Evolutionary conservation across 2,888 invertebrate species (phyloP), one percentile per base, ranked within the genome.

Genomic region (Lithophane leautieri): DNA sequence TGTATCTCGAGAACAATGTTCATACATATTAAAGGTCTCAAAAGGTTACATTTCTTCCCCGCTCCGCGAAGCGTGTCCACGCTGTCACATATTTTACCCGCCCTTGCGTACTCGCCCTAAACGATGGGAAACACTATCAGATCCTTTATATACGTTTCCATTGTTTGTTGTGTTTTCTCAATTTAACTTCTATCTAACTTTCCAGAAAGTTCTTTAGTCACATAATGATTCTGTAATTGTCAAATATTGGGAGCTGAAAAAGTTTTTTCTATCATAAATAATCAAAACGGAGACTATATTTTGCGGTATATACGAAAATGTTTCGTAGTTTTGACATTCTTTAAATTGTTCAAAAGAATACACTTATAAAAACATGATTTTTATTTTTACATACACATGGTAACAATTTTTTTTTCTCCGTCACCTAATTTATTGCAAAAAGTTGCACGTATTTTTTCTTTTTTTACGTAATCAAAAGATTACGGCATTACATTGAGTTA

Each of bases 21-120:
- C 86, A 89, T 87, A 88, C 87, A 91, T 90, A 91, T 91, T 91
- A 91, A 89, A 90, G 90, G 89, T 86, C 90, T 88, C 85, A 86
- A 90, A 88, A 90, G 93, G 92, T 92, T 90, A 93, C 94, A 94
- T 91, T 93, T 95, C 95, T 95, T 95, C 93, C 91, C 65, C 90
- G 95, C 95, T 93, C 88, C 92, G 87, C 90, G 87, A 88, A 94
- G 95, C 95, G 90, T 92, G 93, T 91, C 95, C 94, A 89, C 90
- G 89, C 91, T 92, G 95, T 94, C 95, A 94, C 95, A 95, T 95
- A 95, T 95, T 94, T 95, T 93, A 95, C 82, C 76, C 83, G 77
- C 87, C 91, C 92, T 90, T 86, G 83, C 83, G 73, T 81, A 69
- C 89, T 86, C 89, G 86, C 90, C 90, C 88, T 88, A 88, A 89